Conservation (phyloP, 2,113 vertebrate species). For the Gallinago media region DNA sequence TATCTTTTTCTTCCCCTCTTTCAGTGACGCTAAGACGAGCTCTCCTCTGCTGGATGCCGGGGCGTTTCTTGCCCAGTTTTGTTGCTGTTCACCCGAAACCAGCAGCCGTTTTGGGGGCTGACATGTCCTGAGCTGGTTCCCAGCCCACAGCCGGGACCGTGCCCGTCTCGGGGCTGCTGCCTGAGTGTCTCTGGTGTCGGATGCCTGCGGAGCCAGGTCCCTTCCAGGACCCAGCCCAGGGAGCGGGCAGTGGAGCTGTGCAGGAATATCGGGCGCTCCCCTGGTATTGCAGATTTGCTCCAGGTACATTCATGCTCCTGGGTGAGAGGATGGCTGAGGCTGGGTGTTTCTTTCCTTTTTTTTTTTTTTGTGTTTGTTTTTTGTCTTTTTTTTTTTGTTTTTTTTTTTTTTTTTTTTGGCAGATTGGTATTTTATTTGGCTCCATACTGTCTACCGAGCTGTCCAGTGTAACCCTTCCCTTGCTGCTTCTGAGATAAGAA, state of each 20-base stretch:
- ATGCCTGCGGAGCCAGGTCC: rapidly evolving
- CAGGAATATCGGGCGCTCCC: background rate
- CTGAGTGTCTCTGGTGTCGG: rapidly evolving
- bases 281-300: background rate
- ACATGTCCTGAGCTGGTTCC: background rate
- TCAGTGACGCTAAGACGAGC: rapidly evolving
- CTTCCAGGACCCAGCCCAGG: background rate
- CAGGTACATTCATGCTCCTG: background rate
- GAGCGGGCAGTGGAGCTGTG: background rate
- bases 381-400: background rate
- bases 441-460: constrained; percentile 76
- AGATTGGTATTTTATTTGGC: constrained; percentile 80
- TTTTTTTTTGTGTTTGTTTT: too few species aligned
- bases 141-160: background rate
- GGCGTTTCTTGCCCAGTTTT: background rate
- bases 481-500: constrained; percentile 75
- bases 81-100: background rate
- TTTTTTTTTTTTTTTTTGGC: constrained; percentile 23
- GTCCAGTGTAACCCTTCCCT: constrained; percentile 75
- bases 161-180: background rate
- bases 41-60: background rate
- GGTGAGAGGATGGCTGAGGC: background rate
- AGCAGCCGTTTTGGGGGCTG: background rate
- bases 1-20: background rate
- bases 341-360: background rate